Evolutionary conservation across 2,113 vertebrate genomes (phyloP).

Genomic region (Gadus macrocephalus): DNA sequence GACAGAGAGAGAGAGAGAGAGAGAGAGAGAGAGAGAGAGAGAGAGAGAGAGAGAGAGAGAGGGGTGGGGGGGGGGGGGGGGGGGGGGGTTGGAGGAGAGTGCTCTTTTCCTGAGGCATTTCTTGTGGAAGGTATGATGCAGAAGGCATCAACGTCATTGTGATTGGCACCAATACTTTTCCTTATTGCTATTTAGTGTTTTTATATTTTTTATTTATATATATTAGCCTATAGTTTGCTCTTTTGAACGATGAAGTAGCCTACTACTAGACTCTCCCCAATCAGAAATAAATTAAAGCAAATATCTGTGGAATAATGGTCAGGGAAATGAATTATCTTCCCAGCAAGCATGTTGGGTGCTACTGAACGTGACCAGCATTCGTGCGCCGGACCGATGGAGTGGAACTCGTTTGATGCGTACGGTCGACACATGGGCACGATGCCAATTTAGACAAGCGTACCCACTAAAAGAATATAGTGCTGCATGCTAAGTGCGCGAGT

Average conservation of each 20-base stretch:
- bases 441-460: constrained; percentile 71
- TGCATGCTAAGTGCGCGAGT: constrained; percentile 41
- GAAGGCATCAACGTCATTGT: not conserved
- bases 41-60: no score
- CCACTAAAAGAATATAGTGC: constrained; percentile 37
- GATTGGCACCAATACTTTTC: constrained; percentile 29
- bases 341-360: constrained; percentile 47
- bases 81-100: no score
- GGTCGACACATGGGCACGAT: constrained; percentile 65
- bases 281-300: constrained; percentile 69
- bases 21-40: no score
- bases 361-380: constrained; percentile 70
- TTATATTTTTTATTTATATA: not conserved
- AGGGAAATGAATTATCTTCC: constrained; percentile 64
- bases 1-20: no score
- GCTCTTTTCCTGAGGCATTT: no score
- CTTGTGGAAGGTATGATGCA: no score
- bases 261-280: constrained; percentile 51
- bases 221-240: constrained; percentile 38
- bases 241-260: constrained; percentile 44
- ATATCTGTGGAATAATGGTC: constrained; percentile 71
- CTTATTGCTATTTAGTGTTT: constrained; percentile 10
- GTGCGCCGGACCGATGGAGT: constrained; percentile 55
- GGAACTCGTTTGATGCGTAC: constrained; percentile 70
- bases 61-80: no score